These are phyloP conservation scores for Eristalinus aeneus DNA, from an alignment of 2,888 invertebrate genomes.

Conservation along the genomic window DNA sequence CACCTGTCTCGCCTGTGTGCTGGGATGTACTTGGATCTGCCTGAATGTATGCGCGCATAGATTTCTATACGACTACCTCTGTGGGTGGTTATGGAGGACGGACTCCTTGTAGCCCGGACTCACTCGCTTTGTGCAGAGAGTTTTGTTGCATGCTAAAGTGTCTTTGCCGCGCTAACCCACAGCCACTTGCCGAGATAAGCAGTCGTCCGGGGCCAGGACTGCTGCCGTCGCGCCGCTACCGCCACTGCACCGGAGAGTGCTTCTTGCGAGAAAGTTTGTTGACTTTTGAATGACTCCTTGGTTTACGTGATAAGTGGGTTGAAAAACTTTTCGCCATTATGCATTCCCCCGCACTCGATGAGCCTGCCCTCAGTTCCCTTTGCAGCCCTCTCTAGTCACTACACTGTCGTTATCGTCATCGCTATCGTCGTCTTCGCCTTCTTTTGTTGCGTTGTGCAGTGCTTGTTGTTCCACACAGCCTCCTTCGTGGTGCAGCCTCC, in stretches of 20 bases:
- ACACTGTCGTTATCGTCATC: not conserved
- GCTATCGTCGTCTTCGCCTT: slow-evolving; percentile 4
- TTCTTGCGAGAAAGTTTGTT: slow-evolving; percentile 78
- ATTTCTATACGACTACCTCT: slow-evolving; percentile 67
- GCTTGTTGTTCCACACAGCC: slow-evolving; percentile 22
- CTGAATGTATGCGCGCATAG: slow-evolving; percentile 44
- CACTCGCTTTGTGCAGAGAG: slow-evolving; percentile 53
- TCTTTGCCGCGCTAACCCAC: slow-evolving; percentile 24
- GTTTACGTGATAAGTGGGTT: slow-evolving; percentile 78
- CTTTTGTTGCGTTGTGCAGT: slow-evolving; percentile 26
- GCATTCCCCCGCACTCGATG: slow-evolving; percentile 63
- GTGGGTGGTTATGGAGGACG: slow-evolving; percentile 73
- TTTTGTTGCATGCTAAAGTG: slow-evolving; percentile 70
- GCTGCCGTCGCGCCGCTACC: slow-evolving; percentile 32
- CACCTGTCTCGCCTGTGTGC: slow-evolving; percentile 34
- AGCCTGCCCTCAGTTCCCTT: slow-evolving; percentile 7
- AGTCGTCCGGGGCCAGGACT: not conserved
- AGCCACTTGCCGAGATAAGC: not conserved
- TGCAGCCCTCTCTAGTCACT: not conserved
- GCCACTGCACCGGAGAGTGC: slow-evolving; percentile 67
- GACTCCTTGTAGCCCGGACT: slow-evolving; percentile 56
- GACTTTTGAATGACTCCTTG: slow-evolving; percentile 80
- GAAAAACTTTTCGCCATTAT: slow-evolving; percentile 72
- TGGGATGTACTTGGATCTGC: not conserved
- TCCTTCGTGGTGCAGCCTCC: slow-evolving; percentile 12